These are phyloP conservation scores for Dipodomys stephensi DNA, from an alignment of 2,113 vertebrate genomes.

Conservation along the genomic window DNA sequence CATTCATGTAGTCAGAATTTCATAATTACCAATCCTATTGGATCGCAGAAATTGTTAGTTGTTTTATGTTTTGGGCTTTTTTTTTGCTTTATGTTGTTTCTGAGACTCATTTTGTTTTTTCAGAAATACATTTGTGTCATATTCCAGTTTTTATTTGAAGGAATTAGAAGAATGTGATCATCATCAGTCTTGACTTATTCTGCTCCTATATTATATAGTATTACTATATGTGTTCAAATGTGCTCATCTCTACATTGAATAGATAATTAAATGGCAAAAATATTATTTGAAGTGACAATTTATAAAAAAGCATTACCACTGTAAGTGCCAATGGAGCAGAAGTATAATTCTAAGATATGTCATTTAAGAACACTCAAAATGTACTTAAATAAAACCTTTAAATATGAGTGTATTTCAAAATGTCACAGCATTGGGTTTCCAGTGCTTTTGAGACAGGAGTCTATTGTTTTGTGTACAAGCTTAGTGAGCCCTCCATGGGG, in stretches of 20 bases:
- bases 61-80: too few relatives aligned
- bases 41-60: constrained; percentile 74
- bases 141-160: constrained; percentile 83
- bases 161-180: constrained; percentile 73
- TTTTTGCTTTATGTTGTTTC: constrained; percentile 66
- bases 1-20: constrained; percentile 81
- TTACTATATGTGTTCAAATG: constrained; percentile 80
- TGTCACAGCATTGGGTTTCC: constrained; percentile 28
- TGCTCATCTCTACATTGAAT: constrained; percentile 77
- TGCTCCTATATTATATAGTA: constrained; percentile 74
- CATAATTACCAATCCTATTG: constrained; percentile 56
- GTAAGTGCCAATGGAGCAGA: neutral
- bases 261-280: constrained; percentile 84
- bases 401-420: constrained; percentile 42
- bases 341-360: constrained; percentile 33
- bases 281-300: constrained; percentile 79
- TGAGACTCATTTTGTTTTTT: constrained; percentile 69
- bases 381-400: constrained; percentile 54
- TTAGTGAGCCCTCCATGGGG: neutral
- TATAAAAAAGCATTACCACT: constrained; percentile 66
- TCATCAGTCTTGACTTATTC: constrained; percentile 82
- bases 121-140: constrained; percentile 80
- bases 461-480: neutral
- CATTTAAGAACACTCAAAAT: constrained; percentile 1
- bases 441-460: neutral